Evolutionary conservation across 2,888 invertebrate genomes (phyloP), one percentile per base, ranked within the genome.

Genomic region (Hirtodrosophila trivittata): DNA sequence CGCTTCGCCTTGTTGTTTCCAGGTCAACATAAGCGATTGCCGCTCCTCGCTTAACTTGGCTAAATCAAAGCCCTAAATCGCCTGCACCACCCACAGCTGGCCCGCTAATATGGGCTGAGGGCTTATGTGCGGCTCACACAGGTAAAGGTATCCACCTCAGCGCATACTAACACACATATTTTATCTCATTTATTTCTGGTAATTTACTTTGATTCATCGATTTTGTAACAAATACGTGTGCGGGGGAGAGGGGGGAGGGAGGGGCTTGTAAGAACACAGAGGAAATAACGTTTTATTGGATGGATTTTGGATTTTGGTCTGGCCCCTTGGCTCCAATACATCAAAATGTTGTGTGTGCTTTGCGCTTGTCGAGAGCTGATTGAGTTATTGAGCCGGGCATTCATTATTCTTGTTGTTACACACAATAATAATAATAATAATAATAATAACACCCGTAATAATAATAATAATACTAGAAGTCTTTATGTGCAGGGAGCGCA

Each of bases 161-260:
- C 47, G 13, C 30, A 10, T 7, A 26, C 39, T n/a, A n/a, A 58
- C 10, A 67, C 63, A 80, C 65, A 82, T 72, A 86, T 73, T 80
- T 77, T 86, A 82, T 82, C 82, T 81, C 85, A 82, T 82, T 86
- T 77, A 82, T 81, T 82, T 82, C 81, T 82, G 77, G 86, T 86
- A 82, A 82, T 82, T 82, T 82, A 81, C 86, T 82, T 84, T 82
- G 82, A 82, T 86, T 86, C 86, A 82, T 82, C 81, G 86, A 86
- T 82, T 84, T 81, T 81, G 77, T 84, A 82, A 68, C 69, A 77
- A 72, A 76, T 77, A 75, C 72, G 45, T 62, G 60, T 26, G 5
- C 10, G 7, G 7, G 30, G 1, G n/a, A 8, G 14, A 1, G 13
- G 38, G 13, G 37, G 18, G 30, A 8, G 35, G 16, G 1, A 12